These are phyloP conservation scores for Tiliqua scincoides DNA, from an alignment of 2,113 vertebrate genomes.

Conservation along the genomic window DNA sequence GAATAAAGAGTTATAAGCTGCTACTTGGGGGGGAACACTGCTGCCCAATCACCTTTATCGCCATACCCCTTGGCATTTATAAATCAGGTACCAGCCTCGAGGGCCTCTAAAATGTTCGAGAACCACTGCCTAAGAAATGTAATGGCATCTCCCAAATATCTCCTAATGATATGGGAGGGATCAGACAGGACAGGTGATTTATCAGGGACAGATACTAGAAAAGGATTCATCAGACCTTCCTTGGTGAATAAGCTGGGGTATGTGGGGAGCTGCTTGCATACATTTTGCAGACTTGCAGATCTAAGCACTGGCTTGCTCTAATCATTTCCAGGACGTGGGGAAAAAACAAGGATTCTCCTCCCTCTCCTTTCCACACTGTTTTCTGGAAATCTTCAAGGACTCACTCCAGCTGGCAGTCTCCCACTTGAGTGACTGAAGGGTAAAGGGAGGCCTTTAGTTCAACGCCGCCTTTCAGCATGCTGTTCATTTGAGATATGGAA, in stretches of 20 bases:
- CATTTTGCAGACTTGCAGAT: neutral
- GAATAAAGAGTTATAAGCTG: too few species aligned
- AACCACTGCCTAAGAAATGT: too few species aligned
- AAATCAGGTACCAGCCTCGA: too few species aligned
- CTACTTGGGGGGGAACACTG: too few species aligned
- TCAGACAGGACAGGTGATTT: too few species aligned
- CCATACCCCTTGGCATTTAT: too few species aligned
- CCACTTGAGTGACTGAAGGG: neutral
- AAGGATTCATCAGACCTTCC: neutral
- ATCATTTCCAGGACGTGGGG: neutral
- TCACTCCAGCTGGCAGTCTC: neutral
- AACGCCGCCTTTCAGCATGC: too few species aligned
- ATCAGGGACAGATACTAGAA: neutral
- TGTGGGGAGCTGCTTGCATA: neutral
- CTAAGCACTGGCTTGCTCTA: neutral
- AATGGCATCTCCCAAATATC: neutral
- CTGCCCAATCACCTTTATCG: too few species aligned
- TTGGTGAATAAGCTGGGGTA: neutral
- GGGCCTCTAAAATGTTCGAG: too few species aligned
- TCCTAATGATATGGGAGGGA: neutral
- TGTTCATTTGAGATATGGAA: neutral
- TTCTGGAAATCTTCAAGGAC: neutral
- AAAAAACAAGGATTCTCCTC: neutral
- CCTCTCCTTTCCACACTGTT: neutral
- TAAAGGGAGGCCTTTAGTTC: neutral